Conservation (phyloP, 2,888 invertebrate genomes). For the Hyppa rectilinea region DNA sequence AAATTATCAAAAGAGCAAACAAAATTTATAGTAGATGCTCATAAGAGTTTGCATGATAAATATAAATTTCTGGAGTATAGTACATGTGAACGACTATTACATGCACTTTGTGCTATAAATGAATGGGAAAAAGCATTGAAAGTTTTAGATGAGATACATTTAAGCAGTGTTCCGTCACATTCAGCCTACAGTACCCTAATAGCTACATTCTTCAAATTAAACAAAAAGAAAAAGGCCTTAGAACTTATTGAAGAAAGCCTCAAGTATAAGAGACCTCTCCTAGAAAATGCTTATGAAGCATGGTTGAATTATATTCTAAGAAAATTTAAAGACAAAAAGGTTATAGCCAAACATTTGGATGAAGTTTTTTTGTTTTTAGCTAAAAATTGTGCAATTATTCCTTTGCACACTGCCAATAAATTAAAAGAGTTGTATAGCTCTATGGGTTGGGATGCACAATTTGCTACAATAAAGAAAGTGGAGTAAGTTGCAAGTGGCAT, state of each 20-base stretch:
- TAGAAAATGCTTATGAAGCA: slow-evolving; percentile 86
- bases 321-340: slow-evolving; percentile 78
- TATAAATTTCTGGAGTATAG: slow-evolving; percentile 91
- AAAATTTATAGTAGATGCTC: slow-evolving; percentile 89
- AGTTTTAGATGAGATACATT: slow-evolving; percentile 91
- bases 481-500: slow-evolving; percentile 75
- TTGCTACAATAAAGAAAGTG: slow-evolving; percentile 75
- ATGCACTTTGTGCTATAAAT: slow-evolving; percentile 91
- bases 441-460: slow-evolving; percentile 79
- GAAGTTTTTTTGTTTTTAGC: slow-evolving; percentile 91
- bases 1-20: slow-evolving; percentile 85
- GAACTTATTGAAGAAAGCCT: slow-evolving; percentile 91
- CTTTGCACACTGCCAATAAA: slow-evolving; percentile 74
- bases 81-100: slow-evolving; percentile 91
- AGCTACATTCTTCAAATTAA: slow-evolving; percentile 91
- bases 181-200: slow-evolving; percentile 89
- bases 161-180: slow-evolving; percentile 85
- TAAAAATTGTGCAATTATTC: slow-evolving; percentile 81
- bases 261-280: slow-evolving; percentile 80
- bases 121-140: slow-evolving; percentile 92
- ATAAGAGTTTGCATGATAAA: slow-evolving; percentile 84
- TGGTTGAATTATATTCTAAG: slow-evolving; percentile 89
- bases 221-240: slow-evolving; percentile 91
- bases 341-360: slow-evolving; percentile 85
- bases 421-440: slow-evolving; percentile 75